These are phyloP conservation scores for Campoletis raptor DNA, from an alignment of 2,888 invertebrate genomes.

Conservation along the genomic window DNA sequence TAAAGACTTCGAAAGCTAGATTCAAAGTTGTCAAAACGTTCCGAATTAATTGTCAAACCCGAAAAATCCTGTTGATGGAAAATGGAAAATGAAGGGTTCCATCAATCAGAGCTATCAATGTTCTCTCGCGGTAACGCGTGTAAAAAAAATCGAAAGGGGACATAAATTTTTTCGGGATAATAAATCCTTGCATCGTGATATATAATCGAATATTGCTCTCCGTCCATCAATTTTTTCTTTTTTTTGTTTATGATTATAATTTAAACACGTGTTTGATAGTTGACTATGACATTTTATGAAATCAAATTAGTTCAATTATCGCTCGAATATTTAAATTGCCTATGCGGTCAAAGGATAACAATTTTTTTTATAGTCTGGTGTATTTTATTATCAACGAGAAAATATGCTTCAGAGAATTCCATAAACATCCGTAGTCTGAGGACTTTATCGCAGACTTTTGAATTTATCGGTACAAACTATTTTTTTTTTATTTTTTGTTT, in stretches of 20 bases:
- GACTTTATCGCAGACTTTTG: slow-evolving; percentile 24
- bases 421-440: slow-evolving; percentile 49
- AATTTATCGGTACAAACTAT: slow-evolving; percentile 46
- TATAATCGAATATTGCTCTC: background rate
- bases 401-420: slow-evolving; percentile 24
- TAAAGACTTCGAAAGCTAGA: background rate
- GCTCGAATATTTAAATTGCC: slow-evolving; percentile 12
- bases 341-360: slow-evolving; percentile 22
- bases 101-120: slow-evolving; percentile 20
- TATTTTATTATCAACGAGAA: slow-evolving; percentile 17
- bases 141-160: background rate
- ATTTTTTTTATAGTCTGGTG: slow-evolving; percentile 32
- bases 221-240: background rate
- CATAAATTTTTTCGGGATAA: background rate
- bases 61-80: background rate
- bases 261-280: background rate
- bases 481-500: background rate
- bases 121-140: slow-evolving; percentile 11
- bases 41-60: background rate
- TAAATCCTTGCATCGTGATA: background rate
- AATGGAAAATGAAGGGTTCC: background rate
- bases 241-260: background rate
- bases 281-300: background rate
- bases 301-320: background rate
- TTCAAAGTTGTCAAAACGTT: background rate